phyloP scores from a whole-genome alignment of 1,140 invertebrate species.

The Saccostrea echinata region DNA sequence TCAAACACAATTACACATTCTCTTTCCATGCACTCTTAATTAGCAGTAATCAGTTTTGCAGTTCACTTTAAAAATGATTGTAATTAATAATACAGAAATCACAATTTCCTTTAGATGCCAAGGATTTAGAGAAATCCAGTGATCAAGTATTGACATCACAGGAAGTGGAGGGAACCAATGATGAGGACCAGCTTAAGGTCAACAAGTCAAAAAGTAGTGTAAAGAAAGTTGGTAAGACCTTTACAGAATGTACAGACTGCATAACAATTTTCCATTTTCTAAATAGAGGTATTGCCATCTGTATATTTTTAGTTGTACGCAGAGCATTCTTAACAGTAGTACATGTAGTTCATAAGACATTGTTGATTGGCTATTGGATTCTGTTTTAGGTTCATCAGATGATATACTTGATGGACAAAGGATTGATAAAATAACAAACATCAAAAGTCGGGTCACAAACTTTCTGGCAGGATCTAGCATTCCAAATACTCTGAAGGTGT shows the following conservation, averaged over 20 bases:
- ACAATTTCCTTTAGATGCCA: background rate
- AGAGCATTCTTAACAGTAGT: too few relatives aligned
- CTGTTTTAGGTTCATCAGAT: constrained; percentile 12
- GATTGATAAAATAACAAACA: constrained; percentile 6
- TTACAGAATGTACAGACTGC: too few relatives aligned
- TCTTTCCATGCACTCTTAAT: background rate
- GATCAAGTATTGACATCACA: background rate
- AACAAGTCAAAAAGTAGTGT: background rate
- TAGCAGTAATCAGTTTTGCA: background rate
- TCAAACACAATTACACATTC: background rate
- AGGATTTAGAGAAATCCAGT: background rate
- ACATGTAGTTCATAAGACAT: too few relatives aligned
- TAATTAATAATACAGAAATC: background rate
- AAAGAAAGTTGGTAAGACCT: background rate
- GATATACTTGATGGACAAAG: background rate
- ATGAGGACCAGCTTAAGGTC: background rate
- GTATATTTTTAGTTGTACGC: too few relatives aligned
- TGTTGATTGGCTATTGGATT: background rate
- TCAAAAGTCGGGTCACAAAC: background rate
- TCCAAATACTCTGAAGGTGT: constrained; percentile 9
- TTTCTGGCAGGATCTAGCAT: constrained; percentile 22
- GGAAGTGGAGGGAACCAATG: constrained; percentile 11
- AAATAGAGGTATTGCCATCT: too few relatives aligned
- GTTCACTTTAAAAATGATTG: background rate
- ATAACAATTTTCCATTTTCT: too few relatives aligned